Evolutionary conservation across 30 jellyfish, hydroid and myxozoan species (phyloP), one percentile per base, ranked within the genome.

Genomic region (Aurelia coerulea): DNA sequence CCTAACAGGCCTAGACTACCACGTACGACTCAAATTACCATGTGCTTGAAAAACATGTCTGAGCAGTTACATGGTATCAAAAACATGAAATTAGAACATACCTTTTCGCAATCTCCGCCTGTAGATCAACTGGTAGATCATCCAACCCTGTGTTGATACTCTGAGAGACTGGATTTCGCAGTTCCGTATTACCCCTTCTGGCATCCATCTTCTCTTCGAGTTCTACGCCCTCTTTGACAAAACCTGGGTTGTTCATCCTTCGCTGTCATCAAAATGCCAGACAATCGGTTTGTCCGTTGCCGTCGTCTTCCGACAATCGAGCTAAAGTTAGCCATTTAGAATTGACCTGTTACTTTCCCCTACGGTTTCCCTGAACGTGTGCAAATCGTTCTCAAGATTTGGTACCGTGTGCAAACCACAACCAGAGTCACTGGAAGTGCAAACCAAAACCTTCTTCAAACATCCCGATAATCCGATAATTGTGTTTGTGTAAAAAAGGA

Each of bases 21-120:
- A 46, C 1, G 6, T 10, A 46, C 15, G 8, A 1, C 56, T 0
- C 56, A 46, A 5, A 46, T 46, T 46, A 46, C 56, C 6, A 9
- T 39, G 51, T 39, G 4, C 56, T 46, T 46, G 56, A 9, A 46
- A 46, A 46, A 46, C 56, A 9, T 46, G 11, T 6, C 2, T 4
- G 56, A 46, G 15, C 56, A 46, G 56, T 46, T 9, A 46, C 14
- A 46, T 46, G 1, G 15, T 6, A 46, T 46, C 49, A 46, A 23
- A 1, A 16, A 39, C 39, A 65, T 13, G 7, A 23, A 23, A 65
- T 2, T 5, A 15, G 5, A 11, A 9, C 80, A 15, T 15, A 75
- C 85, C 85, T 75, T 54, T 62, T 53, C 33, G 85, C 85, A 9
- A 75, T 75, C 39, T 56, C 85, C 2, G 33, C 85, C 34, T 75